Evolutionary conservation across 2,113 vertebrate genomes (phyloP), one percentile per base, ranked within the genome.

Genomic region (Mormyrus iriodes): DNA sequence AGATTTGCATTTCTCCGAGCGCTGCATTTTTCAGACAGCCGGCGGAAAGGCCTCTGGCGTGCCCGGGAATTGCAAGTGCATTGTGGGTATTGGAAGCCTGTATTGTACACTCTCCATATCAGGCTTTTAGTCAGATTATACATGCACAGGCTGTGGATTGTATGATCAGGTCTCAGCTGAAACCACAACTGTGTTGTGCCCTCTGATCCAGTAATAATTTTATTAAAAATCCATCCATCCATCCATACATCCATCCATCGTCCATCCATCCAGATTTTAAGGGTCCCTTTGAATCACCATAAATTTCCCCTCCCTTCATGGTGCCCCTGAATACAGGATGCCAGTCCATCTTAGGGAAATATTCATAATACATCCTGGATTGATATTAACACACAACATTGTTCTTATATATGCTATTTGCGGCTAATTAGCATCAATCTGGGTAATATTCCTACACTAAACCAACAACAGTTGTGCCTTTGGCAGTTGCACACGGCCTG

Each of bases 1-100:
- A 79, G 39, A 86, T 86, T 39, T 55, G 51, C 83, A 89, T 90
- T 85, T 89, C 24, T 79, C 88, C 82, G 49, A 31, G 15, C 51
- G 46, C 52, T 65, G 79, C 82, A 53, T 65, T 88, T 88, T 52
- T 31, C 21, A 15, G 52, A 61, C 24, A 44, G 53, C 51, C 19
- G 5, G 27, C 2, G 8, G 52, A n/a, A 85, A 27, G 21, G 27
- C 39, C 53, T 65, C 19, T 42, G 53, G 17, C 39, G 21, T 82
- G 17, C 55, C 44, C 13, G 39, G 44, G 44, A 55, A 27, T 46
- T 19, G 55, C n/a, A 52, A 44, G 17, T 31, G 51, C 27, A 84
- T 42, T 79, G 15, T 79, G 73, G 73, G 73, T 42, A 42, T 42
- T 42, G 35, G 17, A 15, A 42, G 15, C 35, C 73, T 2, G 31